Conservation (phyloP, 2,888 invertebrate genomes). For the Phymatocera aterrima region DNA sequence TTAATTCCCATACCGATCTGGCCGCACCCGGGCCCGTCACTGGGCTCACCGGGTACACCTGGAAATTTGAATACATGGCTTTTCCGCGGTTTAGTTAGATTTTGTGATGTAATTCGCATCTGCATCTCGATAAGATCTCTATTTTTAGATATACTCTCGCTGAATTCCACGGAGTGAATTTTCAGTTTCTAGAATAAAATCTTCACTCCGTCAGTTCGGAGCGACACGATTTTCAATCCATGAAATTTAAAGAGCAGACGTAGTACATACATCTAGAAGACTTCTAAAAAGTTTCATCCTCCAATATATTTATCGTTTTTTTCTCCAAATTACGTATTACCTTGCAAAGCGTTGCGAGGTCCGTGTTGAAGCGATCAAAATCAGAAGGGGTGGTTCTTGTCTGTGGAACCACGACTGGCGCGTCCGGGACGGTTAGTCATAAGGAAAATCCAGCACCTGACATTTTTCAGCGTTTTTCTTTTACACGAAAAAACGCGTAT, state of each 20-base stretch:
- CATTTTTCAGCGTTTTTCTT: constrained; percentile 17
- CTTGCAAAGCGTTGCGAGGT: constrained; percentile 72
- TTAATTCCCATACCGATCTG: constrained; percentile 91
- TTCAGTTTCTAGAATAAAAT: no score
- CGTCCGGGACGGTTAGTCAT: constrained; percentile 67
- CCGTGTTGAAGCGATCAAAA: constrained; percentile 69
- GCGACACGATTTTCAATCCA: no score
- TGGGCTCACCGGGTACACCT: constrained; percentile 74
- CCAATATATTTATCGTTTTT: no score
- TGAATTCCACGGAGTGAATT: no score
- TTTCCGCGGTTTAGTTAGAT: neutral
- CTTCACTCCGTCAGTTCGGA: no score
- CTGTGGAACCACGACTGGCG: constrained; percentile 56
- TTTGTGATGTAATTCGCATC: neutral
- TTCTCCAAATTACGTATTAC: no score
- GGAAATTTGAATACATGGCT: neutral
- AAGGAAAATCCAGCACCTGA: constrained; percentile 58
- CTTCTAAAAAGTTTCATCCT: no score
- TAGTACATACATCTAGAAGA: no score
- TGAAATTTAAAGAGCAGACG: no score
- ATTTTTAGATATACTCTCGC: no score
- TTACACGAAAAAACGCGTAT: neutral
- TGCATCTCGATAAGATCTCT: no score
- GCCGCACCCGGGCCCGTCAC: constrained; percentile 89
- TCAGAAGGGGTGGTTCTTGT: constrained; percentile 64